phyloP scores from a whole-genome alignment of 2,888 invertebrate species.

The Caenorhabditis auriculariae region DNA sequence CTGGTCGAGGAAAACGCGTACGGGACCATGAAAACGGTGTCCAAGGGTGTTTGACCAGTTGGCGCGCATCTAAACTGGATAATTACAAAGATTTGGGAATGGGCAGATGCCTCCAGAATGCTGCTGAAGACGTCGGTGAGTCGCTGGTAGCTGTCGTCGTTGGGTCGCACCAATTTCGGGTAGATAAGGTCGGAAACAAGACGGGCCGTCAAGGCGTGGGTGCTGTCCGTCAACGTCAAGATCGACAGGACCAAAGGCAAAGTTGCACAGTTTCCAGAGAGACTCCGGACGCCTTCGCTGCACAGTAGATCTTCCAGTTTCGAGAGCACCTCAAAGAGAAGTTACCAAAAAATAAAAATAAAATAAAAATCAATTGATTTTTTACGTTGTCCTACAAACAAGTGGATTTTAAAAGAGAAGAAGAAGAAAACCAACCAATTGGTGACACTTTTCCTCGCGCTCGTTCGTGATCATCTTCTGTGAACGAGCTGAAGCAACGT shows the following conservation, averaged over 20 bases:
- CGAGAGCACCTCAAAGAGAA: conserved; percentile 3
- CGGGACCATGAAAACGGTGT: conserved; percentile 14
- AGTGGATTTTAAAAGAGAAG: not conserved
- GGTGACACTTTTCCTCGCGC: conserved; percentile 13
- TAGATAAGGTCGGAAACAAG: conserved; percentile 31
- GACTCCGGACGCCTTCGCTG: conserved; percentile 30
- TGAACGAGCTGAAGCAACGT: conserved; percentile 16
- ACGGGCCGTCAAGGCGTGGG: conserved; percentile 24
- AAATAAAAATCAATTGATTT: not conserved
- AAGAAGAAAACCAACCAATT: not conserved
- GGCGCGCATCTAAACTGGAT: conserved; percentile 37
- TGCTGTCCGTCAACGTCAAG: conserved; percentile 15
- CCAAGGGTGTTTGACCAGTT: conserved; percentile 32
- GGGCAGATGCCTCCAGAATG: conserved; percentile 11
- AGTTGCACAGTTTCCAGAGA: conserved; percentile 23
- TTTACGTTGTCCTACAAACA: not conserved
- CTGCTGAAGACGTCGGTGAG: conserved; percentile 15
- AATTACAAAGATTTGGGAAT: conserved; percentile 1
- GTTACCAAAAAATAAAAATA: not conserved
- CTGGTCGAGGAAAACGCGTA: conserved; percentile 48
- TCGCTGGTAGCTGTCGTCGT: conserved; percentile 10
- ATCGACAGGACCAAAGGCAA: conserved; percentile 33
- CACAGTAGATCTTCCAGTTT: conserved; percentile 21
- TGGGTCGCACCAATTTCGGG: conserved; percentile 18
- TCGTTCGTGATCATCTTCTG: conserved; percentile 5